Conservation (phyloP, 2,888 invertebrate genomes). For the Podabrus alpinus region DNA sequence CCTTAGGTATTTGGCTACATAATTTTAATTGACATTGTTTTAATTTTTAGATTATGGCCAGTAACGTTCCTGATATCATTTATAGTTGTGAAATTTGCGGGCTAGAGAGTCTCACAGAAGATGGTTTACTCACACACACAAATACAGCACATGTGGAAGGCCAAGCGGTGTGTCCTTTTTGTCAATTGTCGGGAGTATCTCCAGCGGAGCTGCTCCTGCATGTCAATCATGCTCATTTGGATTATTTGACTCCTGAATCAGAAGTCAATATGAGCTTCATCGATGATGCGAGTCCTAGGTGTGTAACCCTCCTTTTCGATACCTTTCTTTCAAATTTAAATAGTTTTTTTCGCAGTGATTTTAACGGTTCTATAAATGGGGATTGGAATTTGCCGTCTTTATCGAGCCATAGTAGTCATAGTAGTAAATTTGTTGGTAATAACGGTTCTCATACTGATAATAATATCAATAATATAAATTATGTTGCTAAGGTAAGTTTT, state of each 20-base stretch:
- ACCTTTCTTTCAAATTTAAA: background rate
- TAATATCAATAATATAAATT: conserved; percentile 54
- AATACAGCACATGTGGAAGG: conserved; percentile 78
- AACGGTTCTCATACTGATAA: conserved; percentile 37
- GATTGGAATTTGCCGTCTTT: conserved; percentile 28
- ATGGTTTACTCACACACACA: conserved; percentile 79
- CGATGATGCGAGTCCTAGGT: conserved; percentile 65
- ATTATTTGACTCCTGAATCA: conserved; percentile 79
- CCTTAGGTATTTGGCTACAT: background rate
- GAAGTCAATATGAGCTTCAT: conserved; percentile 75
- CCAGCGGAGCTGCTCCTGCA: conserved; percentile 77
- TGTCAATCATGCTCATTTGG: conserved; percentile 83
- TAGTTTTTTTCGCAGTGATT: conserved; percentile 41
- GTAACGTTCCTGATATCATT: conserved; percentile 61
- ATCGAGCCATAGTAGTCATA: conserved; percentile 29
- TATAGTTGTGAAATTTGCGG: conserved; percentile 85
- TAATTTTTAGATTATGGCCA: conserved; percentile 52
- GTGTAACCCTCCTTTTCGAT: conserved; percentile 2
- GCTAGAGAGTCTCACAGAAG: conserved; percentile 78
- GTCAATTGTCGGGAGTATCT: conserved; percentile 74
- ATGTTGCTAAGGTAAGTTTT: conserved; percentile 50
- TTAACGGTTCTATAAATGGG: conserved; percentile 38
- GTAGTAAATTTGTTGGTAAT: conserved; percentile 20
- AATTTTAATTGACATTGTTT: conserved; percentile 1
- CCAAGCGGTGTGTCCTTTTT: conserved; percentile 80